A percentile compares a stretch with the other conserved stretches of the same genome.
Conservation (phyloP, 2,113 vertebrate species). For the Nothobranchius furzeri region DNA sequence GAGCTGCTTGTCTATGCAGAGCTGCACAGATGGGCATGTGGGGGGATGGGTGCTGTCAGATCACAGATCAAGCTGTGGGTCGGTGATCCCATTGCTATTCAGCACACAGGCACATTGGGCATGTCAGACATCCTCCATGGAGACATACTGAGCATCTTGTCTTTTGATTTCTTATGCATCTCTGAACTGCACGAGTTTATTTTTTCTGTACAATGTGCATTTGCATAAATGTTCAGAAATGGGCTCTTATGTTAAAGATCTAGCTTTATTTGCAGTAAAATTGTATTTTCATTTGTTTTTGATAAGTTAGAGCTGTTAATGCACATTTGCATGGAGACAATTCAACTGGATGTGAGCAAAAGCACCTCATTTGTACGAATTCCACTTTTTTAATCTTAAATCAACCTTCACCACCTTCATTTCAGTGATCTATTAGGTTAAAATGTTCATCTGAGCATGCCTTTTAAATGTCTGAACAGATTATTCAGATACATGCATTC, state of each 20-base stretch:
- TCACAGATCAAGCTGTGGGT: constrained; percentile 71
- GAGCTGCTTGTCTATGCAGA: constrained; percentile 69
- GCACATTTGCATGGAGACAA: neutral
- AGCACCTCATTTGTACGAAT: too few species aligned
- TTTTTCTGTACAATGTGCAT: constrained; percentile 4
- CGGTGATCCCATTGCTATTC: constrained; percentile 76
- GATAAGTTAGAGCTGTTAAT: constrained; percentile 8
- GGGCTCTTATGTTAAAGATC: constrained; percentile 5
- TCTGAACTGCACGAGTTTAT: neutral
- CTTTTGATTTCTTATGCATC: constrained; percentile 33
- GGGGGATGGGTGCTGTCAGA: constrained; percentile 76
- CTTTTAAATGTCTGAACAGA: too few species aligned
- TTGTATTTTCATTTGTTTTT: neutral
- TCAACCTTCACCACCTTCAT: too few species aligned
- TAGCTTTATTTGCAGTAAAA: constrained; percentile 1
- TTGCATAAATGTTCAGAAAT: constrained; percentile 5
- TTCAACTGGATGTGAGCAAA: too few species aligned
- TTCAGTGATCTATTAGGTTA: too few species aligned
- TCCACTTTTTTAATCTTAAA: too few species aligned
- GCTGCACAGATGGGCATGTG: constrained; percentile 71
- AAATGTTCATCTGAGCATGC: too few species aligned
- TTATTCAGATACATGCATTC: too few species aligned
- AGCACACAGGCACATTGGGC: constrained; percentile 66
- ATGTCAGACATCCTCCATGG: constrained; percentile 67
- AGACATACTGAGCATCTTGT: constrained; percentile 60